These are phyloP conservation scores for Melanotaenia duboulayi DNA, from an alignment of 2,113 vertebrate genomes.

Conservation along the genomic window DNA sequence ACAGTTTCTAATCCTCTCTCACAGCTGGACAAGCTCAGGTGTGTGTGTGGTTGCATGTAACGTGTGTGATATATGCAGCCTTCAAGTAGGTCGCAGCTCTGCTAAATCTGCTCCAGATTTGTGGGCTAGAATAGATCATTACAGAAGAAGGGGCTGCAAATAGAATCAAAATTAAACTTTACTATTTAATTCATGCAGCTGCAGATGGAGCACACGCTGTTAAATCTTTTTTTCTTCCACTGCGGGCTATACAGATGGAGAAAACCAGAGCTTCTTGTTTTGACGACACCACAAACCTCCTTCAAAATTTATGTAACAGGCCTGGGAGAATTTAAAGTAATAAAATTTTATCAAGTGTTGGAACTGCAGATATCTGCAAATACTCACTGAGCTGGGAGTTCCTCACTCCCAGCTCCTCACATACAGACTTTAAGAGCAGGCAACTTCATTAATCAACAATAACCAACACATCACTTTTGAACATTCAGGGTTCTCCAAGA, in stretches of 20 bases:
- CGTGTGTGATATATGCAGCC: background rate
- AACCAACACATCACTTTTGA: too few species aligned
- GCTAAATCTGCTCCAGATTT: slow-evolving; percentile 27
- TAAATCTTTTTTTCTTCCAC: slow-evolving; percentile 1
- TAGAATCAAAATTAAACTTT: background rate
- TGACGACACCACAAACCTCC: too few species aligned
- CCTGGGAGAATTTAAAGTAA: too few species aligned
- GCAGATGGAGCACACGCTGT: background rate
- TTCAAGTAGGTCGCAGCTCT: slow-evolving; percentile 22
- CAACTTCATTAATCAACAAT: too few species aligned
- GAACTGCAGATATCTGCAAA: too few species aligned
- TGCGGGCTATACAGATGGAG: background rate
- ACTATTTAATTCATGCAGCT: background rate
- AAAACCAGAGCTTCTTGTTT: background rate
- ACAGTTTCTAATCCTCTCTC: slow-evolving; percentile 10
- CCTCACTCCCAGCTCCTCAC: too few species aligned
- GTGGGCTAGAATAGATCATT: background rate
- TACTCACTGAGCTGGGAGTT: too few species aligned
- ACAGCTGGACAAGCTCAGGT: slow-evolving; percentile 40
- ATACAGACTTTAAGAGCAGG: too few species aligned
- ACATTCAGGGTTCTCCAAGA: too few species aligned
- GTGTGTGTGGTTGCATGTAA: slow-evolving; percentile 2
- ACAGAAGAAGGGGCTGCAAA: background rate
- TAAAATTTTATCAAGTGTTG: too few species aligned
- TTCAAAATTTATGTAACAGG: too few species aligned